Conservation (phyloP, 2,113 vertebrate species). For the Epinephelus lanceolatus region DNA sequence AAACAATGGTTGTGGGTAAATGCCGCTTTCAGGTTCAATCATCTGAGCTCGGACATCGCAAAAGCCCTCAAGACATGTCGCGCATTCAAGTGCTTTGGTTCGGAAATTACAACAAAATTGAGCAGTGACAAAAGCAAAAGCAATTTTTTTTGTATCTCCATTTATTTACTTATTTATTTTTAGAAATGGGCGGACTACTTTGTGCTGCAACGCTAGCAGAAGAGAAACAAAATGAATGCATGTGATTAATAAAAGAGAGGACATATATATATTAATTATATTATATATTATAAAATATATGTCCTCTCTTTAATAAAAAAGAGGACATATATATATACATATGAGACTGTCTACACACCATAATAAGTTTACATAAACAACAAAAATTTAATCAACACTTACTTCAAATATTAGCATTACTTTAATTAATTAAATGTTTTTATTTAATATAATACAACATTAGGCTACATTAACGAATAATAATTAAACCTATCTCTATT, state of each 20-base stretch:
- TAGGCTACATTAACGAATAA: too few species aligned
- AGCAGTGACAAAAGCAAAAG: not conserved
- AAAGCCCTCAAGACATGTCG: slow-evolving; percentile 15
- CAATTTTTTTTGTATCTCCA: not conserved
- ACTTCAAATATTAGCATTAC: too few species aligned
- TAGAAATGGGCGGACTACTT: not conserved
- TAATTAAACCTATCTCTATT: not conserved
- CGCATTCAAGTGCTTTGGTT: slow-evolving; percentile 47
- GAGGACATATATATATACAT: too few species aligned
- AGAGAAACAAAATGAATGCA: not conserved
- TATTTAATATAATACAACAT: too few species aligned
- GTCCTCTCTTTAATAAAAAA: too few species aligned
- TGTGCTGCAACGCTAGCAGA: not conserved
- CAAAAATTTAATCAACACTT: too few species aligned
- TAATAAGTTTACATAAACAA: too few species aligned
- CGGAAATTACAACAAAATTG: slow-evolving; percentile 43
- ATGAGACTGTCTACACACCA: not conserved
- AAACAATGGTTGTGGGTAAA: not conserved
- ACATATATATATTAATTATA: too few species aligned
- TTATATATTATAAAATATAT: too few species aligned
- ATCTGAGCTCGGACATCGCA: slow-evolving; percentile 50
- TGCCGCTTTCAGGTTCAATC: slow-evolving; percentile 55
- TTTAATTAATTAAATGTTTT: too few species aligned
- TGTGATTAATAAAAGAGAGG: not conserved
- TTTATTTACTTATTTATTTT: slow-evolving; percentile 1